phyloP scores from a whole-genome alignment of 2,888 invertebrate species.

The Seira sanloemensis region DNA sequence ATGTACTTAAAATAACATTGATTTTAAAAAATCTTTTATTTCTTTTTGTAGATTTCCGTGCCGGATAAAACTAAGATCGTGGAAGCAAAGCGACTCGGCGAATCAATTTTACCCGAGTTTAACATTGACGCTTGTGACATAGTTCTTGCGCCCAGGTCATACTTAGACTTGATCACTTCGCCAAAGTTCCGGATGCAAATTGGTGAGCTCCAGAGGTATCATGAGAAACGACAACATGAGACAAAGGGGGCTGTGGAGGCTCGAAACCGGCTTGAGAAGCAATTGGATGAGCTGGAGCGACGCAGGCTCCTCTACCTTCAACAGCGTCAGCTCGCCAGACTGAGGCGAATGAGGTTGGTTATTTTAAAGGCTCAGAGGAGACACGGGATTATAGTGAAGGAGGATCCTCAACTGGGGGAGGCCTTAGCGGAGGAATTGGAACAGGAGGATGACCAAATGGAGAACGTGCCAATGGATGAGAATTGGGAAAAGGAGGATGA shows the following conservation, averaged over 20 bases:
- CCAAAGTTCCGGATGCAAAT: background rate
- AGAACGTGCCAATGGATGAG: too few relatives aligned
- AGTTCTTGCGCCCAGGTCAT: background rate
- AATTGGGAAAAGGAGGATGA: too few relatives aligned
- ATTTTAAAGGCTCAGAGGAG: too few relatives aligned
- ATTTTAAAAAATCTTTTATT: too few relatives aligned
- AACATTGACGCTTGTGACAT: background rate
- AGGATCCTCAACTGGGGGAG: too few relatives aligned
- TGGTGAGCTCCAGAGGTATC: background rate
- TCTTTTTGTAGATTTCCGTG: background rate
- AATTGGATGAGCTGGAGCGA: background rate
- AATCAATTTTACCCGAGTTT: background rate
- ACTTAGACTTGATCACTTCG: background rate
- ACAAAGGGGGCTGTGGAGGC: background rate
- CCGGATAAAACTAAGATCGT: background rate
- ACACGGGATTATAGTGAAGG: too few relatives aligned
- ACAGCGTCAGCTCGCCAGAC: background rate
- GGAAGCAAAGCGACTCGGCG: background rate
- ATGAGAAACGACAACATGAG: background rate
- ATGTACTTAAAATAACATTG: too few relatives aligned
- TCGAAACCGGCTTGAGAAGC: background rate
- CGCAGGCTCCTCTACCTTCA: background rate
- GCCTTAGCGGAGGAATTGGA: too few relatives aligned
- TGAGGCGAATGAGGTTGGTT: too few relatives aligned
- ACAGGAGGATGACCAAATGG: too few relatives aligned